Conservation (phyloP, 2,113 vertebrate genomes). For the Chiloscyllium plagiosum region DNA sequence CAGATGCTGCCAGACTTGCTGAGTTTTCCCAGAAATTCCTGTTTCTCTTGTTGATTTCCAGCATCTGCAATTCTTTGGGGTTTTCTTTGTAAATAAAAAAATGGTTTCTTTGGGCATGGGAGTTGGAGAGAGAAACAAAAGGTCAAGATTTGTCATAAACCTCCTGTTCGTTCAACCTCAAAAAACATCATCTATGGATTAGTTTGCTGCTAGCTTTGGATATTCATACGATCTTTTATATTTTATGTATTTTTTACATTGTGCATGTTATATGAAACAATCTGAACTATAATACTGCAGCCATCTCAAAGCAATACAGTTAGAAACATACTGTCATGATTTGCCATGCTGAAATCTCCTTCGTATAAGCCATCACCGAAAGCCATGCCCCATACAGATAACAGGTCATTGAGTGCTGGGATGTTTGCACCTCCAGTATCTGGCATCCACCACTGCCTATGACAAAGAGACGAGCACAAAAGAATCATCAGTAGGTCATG, state of each 20-base stretch:
- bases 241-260: not conserved
- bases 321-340: constrained; percentile 84
- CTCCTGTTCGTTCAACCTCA: not conserved
- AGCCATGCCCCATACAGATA: constrained; percentile 95
- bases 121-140: not conserved
- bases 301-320: not conserved
- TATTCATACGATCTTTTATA: not conserved
- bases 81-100: too few relatives aligned
- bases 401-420: constrained; percentile 89
- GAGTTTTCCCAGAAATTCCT: too few relatives aligned
- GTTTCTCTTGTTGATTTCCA: too few relatives aligned
- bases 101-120: not conserved
- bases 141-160: not conserved
- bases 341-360: constrained; percentile 88
- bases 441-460: constrained; percentile 99
- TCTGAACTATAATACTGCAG: not conserved
- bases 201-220: not conserved
- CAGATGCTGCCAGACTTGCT: too few relatives aligned
- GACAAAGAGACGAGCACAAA: constrained; percentile 31
- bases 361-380: constrained; percentile 95
- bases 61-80: too few relatives aligned
- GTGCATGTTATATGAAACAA: too few relatives aligned
- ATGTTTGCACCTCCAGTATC: constrained; percentile 96
- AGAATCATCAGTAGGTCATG: not conserved
- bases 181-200: not conserved